Evolutionary conservation across 2,113 vertebrate species (phyloP).

Genomic region (Syngnathus typhle): DNA sequence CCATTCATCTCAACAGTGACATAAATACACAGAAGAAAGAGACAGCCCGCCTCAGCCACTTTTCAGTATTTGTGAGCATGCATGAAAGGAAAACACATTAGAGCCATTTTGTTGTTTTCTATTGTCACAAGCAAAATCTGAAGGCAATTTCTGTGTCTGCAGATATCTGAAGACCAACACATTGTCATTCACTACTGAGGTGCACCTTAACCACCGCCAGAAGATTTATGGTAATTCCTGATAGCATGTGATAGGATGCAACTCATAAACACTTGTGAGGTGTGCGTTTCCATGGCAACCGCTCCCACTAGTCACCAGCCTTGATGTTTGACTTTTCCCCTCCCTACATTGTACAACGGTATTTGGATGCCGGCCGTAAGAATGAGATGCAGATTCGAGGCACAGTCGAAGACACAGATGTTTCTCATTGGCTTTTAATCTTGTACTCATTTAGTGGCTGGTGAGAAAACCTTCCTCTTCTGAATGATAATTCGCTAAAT

Average conservation of each 20-base stretch:
- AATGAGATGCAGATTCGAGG: slow-evolving; percentile 66
- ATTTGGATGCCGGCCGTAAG: slow-evolving; percentile 57
- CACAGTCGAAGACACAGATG: slow-evolving; percentile 65
- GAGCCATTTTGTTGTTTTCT: slow-evolving; percentile 45
- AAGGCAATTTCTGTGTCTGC: slow-evolving; percentile 59
- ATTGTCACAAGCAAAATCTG: slow-evolving; percentile 52
- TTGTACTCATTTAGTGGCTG: slow-evolving; percentile 50
- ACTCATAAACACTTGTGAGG: slow-evolving; percentile 66
- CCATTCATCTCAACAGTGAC: slow-evolving; percentile 31
- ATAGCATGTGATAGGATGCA: slow-evolving; percentile 69
- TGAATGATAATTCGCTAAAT: slow-evolving; percentile 66
- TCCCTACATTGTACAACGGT: slow-evolving; percentile 56
- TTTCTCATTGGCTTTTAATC: slow-evolving; percentile 69
- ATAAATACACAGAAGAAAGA: slow-evolving; percentile 15
- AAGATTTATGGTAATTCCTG: slow-evolving; percentile 69
- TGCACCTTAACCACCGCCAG: slow-evolving; percentile 63
- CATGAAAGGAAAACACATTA: slow-evolving; percentile 47
- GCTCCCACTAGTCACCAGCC: slow-evolving; percentile 56
- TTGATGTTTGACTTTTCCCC: slow-evolving; percentile 37
- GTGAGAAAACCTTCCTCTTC: slow-evolving; percentile 56
- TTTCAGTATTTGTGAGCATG: slow-evolving; percentile 49
- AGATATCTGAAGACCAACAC: slow-evolving; percentile 64
- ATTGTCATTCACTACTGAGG: slow-evolving; percentile 65
- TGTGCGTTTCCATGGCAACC: slow-evolving; percentile 74
- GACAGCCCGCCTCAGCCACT: slow-evolving; percentile 17